Conservation (phyloP, 2,113 vertebrate genomes). For the Etheostoma cragini region DNA sequence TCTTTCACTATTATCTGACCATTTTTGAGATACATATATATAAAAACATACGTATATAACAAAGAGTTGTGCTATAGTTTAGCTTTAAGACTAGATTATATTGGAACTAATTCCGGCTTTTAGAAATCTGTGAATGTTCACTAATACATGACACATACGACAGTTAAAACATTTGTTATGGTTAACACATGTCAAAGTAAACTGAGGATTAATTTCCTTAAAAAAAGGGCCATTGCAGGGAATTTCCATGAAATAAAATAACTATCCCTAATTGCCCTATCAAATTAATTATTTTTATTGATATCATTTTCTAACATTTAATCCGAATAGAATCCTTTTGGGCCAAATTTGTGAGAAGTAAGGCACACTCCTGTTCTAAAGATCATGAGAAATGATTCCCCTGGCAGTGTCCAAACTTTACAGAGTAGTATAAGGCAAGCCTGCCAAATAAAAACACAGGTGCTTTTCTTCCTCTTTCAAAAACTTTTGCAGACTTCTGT, state of each 20-base stretch:
- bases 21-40: no score
- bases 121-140: slow-evolving; percentile 22
- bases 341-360: slow-evolving; percentile 63
- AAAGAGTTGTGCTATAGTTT: background rate
- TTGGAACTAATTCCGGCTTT: background rate
- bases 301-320: slow-evolving; percentile 68
- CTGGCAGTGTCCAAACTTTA: slow-evolving; percentile 68
- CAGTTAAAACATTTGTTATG: slow-evolving; percentile 31
- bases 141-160: background rate
- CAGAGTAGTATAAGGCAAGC: slow-evolving; percentile 73
- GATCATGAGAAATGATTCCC: slow-evolving; percentile 78
- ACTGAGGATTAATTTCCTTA: slow-evolving; percentile 20
- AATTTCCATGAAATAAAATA: slow-evolving; percentile 66
- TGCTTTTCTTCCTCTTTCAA: slow-evolving; percentile 72
- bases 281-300: slow-evolving; percentile 61
- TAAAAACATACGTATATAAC: background rate
- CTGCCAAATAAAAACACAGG: slow-evolving; percentile 78
- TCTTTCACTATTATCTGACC: no score
- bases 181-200: slow-evolving; percentile 31
- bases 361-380: slow-evolving; percentile 70
- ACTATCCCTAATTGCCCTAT: slow-evolving; percentile 55
- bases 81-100: background rate
- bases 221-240: slow-evolving; percentile 6
- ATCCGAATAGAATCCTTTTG: slow-evolving; percentile 54
- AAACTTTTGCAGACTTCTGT: slow-evolving; percentile 76